phyloP scores from a whole-genome alignment of 35 echinoderm and acorn worm genomes.

The Heliocidaris erythrogramma region DNA sequence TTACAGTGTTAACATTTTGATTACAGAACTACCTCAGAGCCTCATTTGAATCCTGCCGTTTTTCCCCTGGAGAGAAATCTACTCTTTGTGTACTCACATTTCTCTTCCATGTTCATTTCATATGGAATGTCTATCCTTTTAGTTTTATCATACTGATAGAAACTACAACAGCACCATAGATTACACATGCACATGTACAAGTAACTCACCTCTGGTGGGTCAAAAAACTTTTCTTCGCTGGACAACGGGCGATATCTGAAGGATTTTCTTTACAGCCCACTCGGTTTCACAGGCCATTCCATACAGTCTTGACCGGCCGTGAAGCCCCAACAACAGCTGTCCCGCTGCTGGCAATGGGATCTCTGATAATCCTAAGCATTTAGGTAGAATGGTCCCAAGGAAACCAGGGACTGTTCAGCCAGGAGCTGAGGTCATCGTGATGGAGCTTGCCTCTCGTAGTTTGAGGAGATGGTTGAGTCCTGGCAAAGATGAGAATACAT shows the following conservation, averaged over 20 bases:
- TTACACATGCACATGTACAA: no score
- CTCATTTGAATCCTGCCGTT: no score
- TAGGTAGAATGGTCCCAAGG: not conserved
- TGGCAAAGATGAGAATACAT: no score
- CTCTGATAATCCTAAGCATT: not conserved
- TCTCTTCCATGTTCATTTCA: no score
- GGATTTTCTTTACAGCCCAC: not conserved
- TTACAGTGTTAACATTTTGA: no score
- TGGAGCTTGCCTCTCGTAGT: not conserved
- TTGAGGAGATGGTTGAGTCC: not conserved
- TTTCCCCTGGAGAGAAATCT: no score
- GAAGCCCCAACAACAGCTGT: not conserved
- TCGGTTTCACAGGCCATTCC: no score
- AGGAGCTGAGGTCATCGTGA: not conserved
- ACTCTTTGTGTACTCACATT: no score
- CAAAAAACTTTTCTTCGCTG: not conserved
- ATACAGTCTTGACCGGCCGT: not conserved
- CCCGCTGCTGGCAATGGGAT: not conserved
- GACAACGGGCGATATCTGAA: not conserved
- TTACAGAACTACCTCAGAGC: no score
- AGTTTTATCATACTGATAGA: no score
- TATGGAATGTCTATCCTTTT: no score
- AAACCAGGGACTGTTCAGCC: not conserved
- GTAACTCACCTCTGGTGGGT: not conserved
- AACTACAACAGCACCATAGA: no score